phyloP scores from a whole-genome alignment of 2,888 invertebrate species.

The Phanerotoma sp. region DNA sequence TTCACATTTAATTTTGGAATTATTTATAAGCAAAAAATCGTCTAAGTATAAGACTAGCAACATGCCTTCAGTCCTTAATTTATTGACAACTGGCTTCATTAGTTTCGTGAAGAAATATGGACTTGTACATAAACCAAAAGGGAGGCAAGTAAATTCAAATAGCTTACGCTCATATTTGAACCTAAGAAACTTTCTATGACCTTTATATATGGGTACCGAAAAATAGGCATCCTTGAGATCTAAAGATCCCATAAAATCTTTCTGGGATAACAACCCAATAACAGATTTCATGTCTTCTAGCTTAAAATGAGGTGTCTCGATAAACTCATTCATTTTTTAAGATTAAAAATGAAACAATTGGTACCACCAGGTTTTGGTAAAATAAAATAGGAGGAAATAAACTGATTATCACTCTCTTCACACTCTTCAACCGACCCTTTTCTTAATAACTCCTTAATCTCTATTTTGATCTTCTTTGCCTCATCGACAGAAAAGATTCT shows the following conservation, averaged over 20 bases:
- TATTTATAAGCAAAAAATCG: not conserved
- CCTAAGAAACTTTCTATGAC: not conserved
- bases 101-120: slow-evolving; percentile 2
- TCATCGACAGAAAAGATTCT: not conserved
- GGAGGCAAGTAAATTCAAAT: not conserved
- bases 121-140: slow-evolving; percentile 5
- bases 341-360: slow-evolving; percentile 5
- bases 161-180: not conserved
- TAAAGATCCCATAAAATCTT: not conserved
- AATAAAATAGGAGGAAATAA: slow-evolving; percentile 2
- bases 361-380: slow-evolving; percentile 1
- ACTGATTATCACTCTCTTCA: not conserved
- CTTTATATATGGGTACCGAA: not conserved
- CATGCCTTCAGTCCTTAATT: slow-evolving; percentile 3
- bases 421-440: slow-evolving; percentile 5
- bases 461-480: not conserved
- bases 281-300: not conserved
- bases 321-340: slow-evolving; percentile 6
- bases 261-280: not conserved
- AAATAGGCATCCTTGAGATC: slow-evolving; percentile 12
- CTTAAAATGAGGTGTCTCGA: slow-evolving; percentile 6
- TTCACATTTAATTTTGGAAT: not conserved
- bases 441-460: not conserved
- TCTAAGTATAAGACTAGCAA: not conserved
- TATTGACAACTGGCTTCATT: slow-evolving; percentile 7